Conservation (phyloP, 2,797 vertebrate genomes). For the Xyrichtys novacula region DNA sequence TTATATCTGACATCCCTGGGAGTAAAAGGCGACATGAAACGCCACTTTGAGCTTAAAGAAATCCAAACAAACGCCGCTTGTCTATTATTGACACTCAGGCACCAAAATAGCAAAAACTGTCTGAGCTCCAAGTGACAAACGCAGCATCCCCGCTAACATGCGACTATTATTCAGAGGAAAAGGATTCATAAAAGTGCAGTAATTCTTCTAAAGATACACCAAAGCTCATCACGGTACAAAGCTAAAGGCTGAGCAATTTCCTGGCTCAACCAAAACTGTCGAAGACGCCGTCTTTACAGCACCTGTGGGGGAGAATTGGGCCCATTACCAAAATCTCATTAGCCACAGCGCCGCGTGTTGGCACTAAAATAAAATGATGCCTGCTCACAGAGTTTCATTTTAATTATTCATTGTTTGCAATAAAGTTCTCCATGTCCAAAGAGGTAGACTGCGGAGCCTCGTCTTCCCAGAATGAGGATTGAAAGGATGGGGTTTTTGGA, state of each 20-base stretch:
- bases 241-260: conserved; percentile 46
- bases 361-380: conserved; percentile 30
- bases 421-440: conserved; percentile 28
- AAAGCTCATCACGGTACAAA: conserved; percentile 34
- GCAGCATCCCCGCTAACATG: background rate
- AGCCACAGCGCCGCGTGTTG: conserved; percentile 42
- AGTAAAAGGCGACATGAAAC: conserved; percentile 11
- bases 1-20: conserved; percentile 9
- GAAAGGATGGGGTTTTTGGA: background rate
- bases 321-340: conserved; percentile 59
- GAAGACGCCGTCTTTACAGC: conserved; percentile 25
- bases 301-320: conserved; percentile 53
- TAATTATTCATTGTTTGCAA: conserved; percentile 60
- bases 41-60: conserved; percentile 8
- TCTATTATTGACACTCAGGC: conserved; percentile 27
- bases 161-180: conserved; percentile 3
- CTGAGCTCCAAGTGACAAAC: background rate
- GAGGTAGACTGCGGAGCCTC: conserved; percentile 4
- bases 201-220: conserved; percentile 43
- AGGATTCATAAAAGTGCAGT: conserved; percentile 33
- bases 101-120: conserved; percentile 15
- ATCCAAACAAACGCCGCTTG: background rate
- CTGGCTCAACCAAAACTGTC: conserved; percentile 39
- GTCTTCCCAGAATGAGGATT: background rate
- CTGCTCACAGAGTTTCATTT: conserved; percentile 24